Conservation (phyloP, 2,888 invertebrate species). For the Mystacides longicornis region DNA sequence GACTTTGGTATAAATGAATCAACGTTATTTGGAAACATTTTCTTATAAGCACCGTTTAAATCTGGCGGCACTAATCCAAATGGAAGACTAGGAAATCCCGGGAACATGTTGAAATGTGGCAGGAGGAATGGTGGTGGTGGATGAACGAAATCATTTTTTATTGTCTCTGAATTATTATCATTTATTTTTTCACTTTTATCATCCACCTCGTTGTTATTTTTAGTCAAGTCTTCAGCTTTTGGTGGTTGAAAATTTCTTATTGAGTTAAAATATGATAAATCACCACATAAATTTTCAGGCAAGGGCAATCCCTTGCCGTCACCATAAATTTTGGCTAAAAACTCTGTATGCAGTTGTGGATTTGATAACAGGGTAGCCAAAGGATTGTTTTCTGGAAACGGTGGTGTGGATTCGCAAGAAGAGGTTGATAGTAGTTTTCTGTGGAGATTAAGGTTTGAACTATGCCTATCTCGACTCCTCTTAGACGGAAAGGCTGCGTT, state of each 20-base stretch:
- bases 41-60: constrained; percentile 33
- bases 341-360: constrained; percentile 67
- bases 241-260: constrained; percentile 36
- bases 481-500: constrained; percentile 93
- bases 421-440: constrained; percentile 76
- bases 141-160: constrained; percentile 29
- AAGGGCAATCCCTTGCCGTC: constrained; percentile 56
- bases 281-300: constrained; percentile 39
- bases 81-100: constrained; percentile 43
- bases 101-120: constrained; percentile 45
- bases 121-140: constrained; percentile 44
- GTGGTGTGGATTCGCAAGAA: constrained; percentile 46
- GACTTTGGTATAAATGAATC: constrained; percentile 31
- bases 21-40: constrained; percentile 30
- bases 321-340: constrained; percentile 70
- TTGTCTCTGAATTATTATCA: constrained; percentile 12
- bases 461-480: constrained; percentile 85
- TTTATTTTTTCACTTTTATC: not conserved
- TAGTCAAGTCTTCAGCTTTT: constrained; percentile 20
- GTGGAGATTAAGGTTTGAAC: constrained; percentile 85
- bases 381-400: constrained; percentile 38
- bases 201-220: not conserved
- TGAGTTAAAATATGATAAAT: constrained; percentile 37
- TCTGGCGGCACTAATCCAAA: constrained; percentile 41
- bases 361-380: constrained; percentile 48